Evolutionary conservation across 1,140 invertebrate species (phyloP), one percentile per base, ranked within the genome.

Genomic region (Rhyacophila brunnea): DNA sequence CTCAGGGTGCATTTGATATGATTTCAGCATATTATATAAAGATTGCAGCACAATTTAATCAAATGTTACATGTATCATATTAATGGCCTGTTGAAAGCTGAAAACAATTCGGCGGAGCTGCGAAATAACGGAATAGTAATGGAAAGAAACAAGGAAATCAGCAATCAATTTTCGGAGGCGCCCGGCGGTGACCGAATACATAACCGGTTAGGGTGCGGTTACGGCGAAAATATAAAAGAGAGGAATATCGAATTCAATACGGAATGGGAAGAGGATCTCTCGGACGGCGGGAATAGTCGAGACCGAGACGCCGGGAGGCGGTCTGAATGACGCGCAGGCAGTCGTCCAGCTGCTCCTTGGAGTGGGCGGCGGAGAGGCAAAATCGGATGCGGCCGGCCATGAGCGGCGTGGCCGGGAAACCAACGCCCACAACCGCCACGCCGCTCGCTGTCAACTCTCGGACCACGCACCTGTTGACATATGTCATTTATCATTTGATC

Each of bases 371-470:
- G 20, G 95, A 98, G 35, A 99, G 75, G 72, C 97, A 99, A 77
- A 99, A 97, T 65, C 97, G 79, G 60, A 95, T 95, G 70, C 96
- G 85, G 15, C 93, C 92, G 78, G 93, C 88, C 80, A 94, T 91
- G 50, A 99, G 84, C 40, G 94, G 91, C n/a, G 96, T 99, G 23
- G 97, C 97, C 49, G 98, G 97, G 79, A 97, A 99, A 53, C 95
- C 95, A 54, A 99, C 97, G 54, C 96, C 95, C 3, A 99, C 96
- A 9, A 88, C 87, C 15, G 95, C 96, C 53, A 99, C 87, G 46
- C 92, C 89, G 55, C 87, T 78, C 58, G 85, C 85, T 48, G 89
- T 86, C 68, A 97, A 81, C 58, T 87, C 87, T 67, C 95, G 84
- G 52, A 96, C 91, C 68, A 95, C 92, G 52, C 85, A 84, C 13